phyloP scores from a whole-genome alignment of 2,888 invertebrate genomes.

The Dryomyza anilis region DNA sequence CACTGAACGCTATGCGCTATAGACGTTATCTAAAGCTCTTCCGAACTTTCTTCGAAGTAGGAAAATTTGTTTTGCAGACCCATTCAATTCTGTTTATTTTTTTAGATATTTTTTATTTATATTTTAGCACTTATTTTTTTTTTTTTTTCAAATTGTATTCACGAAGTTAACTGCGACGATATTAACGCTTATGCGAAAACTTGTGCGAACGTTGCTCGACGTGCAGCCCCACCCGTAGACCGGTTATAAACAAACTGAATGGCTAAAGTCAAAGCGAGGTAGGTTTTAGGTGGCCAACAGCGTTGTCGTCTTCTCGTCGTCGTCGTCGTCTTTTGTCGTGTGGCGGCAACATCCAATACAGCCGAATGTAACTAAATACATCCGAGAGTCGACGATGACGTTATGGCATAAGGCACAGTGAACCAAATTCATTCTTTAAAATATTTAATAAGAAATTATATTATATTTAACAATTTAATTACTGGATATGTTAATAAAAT shows the following conservation, averaged over 20 bases:
- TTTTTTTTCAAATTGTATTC: neutral
- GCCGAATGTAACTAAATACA: constrained; percentile 5
- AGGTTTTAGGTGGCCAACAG: constrained; percentile 5
- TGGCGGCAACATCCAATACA: constrained; percentile 14
- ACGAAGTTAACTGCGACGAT: neutral
- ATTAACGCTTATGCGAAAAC: neutral
- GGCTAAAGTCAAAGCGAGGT: constrained; percentile 23
- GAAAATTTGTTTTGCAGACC: neutral
- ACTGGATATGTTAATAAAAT: too few relatives aligned
- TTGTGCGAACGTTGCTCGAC: neutral
- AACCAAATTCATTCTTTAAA: neutral
- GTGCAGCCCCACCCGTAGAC: constrained; percentile 16
- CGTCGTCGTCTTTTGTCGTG: constrained; percentile 5
- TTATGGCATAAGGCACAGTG: neutral
- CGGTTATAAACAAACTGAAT: constrained; percentile 18
- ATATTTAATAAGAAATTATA: too few relatives aligned
- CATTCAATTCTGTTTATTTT: neutral
- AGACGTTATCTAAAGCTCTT: too few relatives aligned
- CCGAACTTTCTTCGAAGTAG: neutral
- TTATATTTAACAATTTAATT: too few relatives aligned
- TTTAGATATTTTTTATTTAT: neutral
- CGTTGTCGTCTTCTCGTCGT: neutral
- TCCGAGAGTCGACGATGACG: neutral
- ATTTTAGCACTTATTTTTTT: neutral
- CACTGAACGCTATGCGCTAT: too few relatives aligned